Conservation (phyloP, 1,140 invertebrate genomes). For the Pogonognathellus flavescens region DNA sequence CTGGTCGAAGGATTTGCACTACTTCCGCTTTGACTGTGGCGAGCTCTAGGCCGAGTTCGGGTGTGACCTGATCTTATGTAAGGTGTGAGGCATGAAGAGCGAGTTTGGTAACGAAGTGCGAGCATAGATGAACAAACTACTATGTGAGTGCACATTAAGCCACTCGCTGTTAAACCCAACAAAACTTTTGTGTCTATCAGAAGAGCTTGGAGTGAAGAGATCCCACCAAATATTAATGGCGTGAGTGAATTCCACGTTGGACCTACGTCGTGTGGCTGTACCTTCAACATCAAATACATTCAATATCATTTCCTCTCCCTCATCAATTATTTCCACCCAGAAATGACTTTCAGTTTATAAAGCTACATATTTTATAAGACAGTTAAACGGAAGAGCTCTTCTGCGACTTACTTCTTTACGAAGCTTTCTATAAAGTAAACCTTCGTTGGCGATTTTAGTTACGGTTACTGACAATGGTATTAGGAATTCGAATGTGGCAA, state of each 20-base stretch:
- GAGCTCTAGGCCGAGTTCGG: conserved; percentile 57
- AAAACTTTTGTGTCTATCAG: conserved; percentile 65
- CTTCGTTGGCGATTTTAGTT: conserved; percentile 65
- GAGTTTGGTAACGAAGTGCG: conserved; percentile 61
- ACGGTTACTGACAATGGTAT: conserved; percentile 57
- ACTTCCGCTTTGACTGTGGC: conserved; percentile 8
- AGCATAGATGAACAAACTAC: conserved; percentile 64
- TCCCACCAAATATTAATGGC: conserved; percentile 62
- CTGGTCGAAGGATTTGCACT: conserved; percentile 16
- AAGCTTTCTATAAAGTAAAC: conserved; percentile 65
- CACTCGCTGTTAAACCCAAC: conserved; percentile 56
- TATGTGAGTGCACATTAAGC: conserved; percentile 64
- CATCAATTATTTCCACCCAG: no score
- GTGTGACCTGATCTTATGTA: conserved; percentile 51
- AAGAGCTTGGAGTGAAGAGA: conserved; percentile 62
- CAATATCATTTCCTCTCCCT: not conserved
- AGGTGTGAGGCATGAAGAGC: conserved; percentile 14
- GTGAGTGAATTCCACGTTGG: conserved; percentile 60
- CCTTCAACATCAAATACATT: conserved; percentile 8
- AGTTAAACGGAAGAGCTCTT: not conserved
- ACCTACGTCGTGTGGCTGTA: not conserved
- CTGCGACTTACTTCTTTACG: conserved; percentile 56
- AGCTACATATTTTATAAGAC: not conserved
- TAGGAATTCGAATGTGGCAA: conserved; percentile 65
- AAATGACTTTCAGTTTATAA: no score